phyloP scores from a whole-genome alignment of 2,888 invertebrate species.

The Ommatoiulus sabulosus region DNA sequence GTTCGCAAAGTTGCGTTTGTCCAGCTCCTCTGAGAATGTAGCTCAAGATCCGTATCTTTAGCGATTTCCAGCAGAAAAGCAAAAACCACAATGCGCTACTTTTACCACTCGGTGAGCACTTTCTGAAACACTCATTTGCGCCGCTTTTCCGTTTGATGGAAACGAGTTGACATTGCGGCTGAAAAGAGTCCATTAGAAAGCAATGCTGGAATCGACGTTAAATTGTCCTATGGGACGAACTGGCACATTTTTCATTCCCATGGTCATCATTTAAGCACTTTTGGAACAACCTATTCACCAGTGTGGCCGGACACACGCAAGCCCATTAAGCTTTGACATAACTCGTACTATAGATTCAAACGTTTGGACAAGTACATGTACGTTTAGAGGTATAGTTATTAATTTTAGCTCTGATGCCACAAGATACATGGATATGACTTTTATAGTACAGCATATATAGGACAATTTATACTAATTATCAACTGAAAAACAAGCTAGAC shows the following conservation, averaged over 20 bases:
- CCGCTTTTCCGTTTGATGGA: constrained; percentile 27
- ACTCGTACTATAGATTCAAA: too few relatives aligned
- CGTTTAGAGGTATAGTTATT: too few relatives aligned
- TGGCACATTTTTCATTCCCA: background rate
- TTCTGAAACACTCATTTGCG: background rate
- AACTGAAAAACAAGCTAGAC: too few relatives aligned
- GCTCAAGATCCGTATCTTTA: background rate
- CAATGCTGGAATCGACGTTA: background rate
- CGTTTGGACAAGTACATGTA: too few relatives aligned
- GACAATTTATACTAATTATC: too few relatives aligned
- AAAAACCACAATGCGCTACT: background rate
- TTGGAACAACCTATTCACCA: background rate
- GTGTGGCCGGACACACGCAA: background rate
- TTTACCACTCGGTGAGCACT: background rate
- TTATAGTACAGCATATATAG: too few relatives aligned
- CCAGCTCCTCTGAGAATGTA: background rate
- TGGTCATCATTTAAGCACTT: constrained; percentile 32
- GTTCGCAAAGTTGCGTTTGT: background rate
- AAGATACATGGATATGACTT: too few relatives aligned
- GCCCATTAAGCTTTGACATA: too few relatives aligned
- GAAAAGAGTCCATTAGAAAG: constrained; percentile 35
- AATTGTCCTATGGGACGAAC: constrained; percentile 3
- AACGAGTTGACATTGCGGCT: constrained; percentile 16
- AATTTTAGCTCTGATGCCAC: too few relatives aligned
- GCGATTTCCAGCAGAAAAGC: background rate